Evolutionary conservation across 2,888 invertebrate genomes (phyloP), one percentile per base, ranked within the genome.

Genomic region (Ochlodes sylvanus): DNA sequence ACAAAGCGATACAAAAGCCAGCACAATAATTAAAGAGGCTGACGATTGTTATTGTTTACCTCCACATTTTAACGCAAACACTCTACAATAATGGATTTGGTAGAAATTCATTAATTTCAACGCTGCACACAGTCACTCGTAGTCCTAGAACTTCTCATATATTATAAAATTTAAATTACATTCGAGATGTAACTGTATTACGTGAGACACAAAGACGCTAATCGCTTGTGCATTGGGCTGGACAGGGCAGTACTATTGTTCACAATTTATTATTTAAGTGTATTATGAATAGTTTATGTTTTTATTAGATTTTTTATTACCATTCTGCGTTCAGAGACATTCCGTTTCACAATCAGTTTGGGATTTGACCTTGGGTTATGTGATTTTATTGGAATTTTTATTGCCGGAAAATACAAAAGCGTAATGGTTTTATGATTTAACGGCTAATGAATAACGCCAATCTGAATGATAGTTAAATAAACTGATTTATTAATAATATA

Each of bases 91-190:
- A 88, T 87, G 85, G 86, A 83, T 87, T 84, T 81, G 81, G 80
- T 81, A 76, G 75, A 84, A 83, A 88, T 87, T 88, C 87, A 87
- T 88, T 87, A 87, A 87, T 87, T 88, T 82, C 83, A 82, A 76
- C 77, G 79, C 75, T 78, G 74, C 76, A 50, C 63, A 34, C 54
- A 14, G 61, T 47, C 50, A 63, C 14, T 17, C 1, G 12, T 9
- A 10, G 19, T 19, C 19, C 19, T 10, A 50, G 19, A 19, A 50
- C 19, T 50, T 50, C 12, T 50, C 19, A 19, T 50, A 50, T 12
- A 19, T 19, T 19, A 47, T 47, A 12, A 0, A 9, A 47, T 19
- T 50, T n/a, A 19, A 50, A 12, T 3, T 38, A 38, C 38, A 38
- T 38, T 38, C 38, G 9, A 47, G 9, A 47, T 15, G 44, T 15